Base-by-base conservation (phyloP, 2,797 vertebrate species). In the Labeo calbasu region DNA sequence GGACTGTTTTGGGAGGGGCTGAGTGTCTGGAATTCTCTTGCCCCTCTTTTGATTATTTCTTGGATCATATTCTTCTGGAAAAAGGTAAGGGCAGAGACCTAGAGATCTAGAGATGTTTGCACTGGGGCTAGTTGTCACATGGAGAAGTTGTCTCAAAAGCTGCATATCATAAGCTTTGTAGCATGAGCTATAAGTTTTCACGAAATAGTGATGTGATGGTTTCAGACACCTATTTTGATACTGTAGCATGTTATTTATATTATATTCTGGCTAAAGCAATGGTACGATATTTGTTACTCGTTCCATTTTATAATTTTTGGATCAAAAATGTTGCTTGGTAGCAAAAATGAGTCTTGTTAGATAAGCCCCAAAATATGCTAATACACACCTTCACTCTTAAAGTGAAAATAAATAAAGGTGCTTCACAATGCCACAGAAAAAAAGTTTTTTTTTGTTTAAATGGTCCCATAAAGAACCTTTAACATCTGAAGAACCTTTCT, bases 1-100 rank as follows among this genome's bases (percentile, higher is more conserved):
- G 19, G 81, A 76, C 50, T 71, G 53, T 85, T 76, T 72, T 2
- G n/a, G 10, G 50, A 83, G 63, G 83, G 72, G 83, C n/a, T 6
- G 23, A 72, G 78, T 63, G 68, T 78, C 82, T 73, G 53, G 36
- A 17, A 13, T 12, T 15, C 15, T 77, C 69, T 40, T 1, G 19
- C 32, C 3, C 36, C 12, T 40, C 19, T 57, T 61, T 2, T 10
- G 3, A 0, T 71, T 11, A 25, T 89, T 85, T 66, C 61, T 63
- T 75, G 55, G 13, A 43, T 83, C 79, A 82, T 81, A 65, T 21
- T 40, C 57, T 28, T 63, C 69, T 48, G 23, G 66, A 69, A 48
- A 81, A 84, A 83, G 61, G 66, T 69, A 46, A 81, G 50, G 77
- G 32, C 48, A n/a, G 55, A 84, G 68, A 46, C 53, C 28, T 6